These are phyloP conservation scores for Cenopis cana DNA, from an alignment of 2,888 invertebrate genomes.

Conservation along the genomic window DNA sequence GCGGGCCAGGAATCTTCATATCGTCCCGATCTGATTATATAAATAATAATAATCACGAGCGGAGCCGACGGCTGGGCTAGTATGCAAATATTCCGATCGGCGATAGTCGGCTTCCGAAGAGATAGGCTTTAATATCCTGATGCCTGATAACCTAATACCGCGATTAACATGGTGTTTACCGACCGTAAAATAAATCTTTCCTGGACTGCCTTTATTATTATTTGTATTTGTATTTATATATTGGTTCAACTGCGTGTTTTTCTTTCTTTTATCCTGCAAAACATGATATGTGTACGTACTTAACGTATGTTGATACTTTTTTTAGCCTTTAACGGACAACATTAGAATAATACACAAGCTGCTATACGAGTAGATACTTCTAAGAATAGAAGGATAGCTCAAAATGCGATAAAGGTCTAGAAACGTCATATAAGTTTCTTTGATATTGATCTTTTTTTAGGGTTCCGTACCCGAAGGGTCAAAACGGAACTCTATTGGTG, in stretches of 20 bases:
- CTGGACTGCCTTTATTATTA: slow-evolving; percentile 14
- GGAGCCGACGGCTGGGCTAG: slow-evolving; percentile 38
- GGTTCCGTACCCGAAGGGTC: too few species aligned
- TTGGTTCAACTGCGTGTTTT: not conserved
- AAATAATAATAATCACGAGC: slow-evolving; percentile 44
- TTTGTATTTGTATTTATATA: slow-evolving; percentile 6
- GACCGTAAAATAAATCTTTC: slow-evolving; percentile 29
- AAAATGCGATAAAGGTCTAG: too few species aligned
- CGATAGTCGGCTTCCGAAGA: slow-evolving; percentile 37
- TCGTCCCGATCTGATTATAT: slow-evolving; percentile 39
- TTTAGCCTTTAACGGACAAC: too few species aligned
- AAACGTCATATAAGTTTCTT: too few species aligned
- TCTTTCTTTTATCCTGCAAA: not conserved
- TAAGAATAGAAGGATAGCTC: too few species aligned
- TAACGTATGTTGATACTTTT: too few species aligned
- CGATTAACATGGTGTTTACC: slow-evolving; percentile 43
- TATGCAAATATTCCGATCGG: slow-evolving; percentile 41
- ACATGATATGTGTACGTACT: too few species aligned
- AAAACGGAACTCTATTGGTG: too few species aligned
- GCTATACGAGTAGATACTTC: too few species aligned
- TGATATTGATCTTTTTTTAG: too few species aligned
- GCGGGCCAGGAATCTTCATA: slow-evolving; percentile 36
- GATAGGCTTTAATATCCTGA: slow-evolving; percentile 37
- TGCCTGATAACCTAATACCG: slow-evolving; percentile 41
- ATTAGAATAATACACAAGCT: too few species aligned